A percentile compares a stretch with the other conserved stretches of the same genome.
Conservation (phyloP, 2,113 vertebrate species). For the Aythya baeri region DNA sequence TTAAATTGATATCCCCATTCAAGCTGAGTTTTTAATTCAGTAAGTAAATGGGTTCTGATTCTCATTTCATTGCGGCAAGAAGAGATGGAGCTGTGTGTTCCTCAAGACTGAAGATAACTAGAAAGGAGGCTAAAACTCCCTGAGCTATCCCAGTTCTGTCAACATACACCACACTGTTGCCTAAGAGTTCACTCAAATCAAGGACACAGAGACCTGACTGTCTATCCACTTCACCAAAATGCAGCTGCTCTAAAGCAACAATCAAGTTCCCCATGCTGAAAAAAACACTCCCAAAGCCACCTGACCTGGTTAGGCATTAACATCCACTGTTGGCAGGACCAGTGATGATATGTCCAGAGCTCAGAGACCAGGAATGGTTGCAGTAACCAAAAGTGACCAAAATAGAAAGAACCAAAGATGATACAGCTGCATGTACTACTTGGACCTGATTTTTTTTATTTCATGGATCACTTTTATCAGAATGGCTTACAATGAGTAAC, state of each 20-base stretch:
- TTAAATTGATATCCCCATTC: not conserved
- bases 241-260: not conserved
- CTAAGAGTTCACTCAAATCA: accelerated
- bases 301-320: not conserved
- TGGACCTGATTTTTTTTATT: not conserved
- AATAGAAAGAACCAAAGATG: not conserved
- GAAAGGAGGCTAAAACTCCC: not conserved
- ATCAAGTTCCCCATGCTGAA: not conserved
- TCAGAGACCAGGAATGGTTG: not conserved
- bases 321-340: not conserved
- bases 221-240: not conserved
- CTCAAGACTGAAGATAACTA: not conserved
- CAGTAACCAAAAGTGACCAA: not conserved
- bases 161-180: not conserved
- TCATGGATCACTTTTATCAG: not conserved
- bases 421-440: not conserved
- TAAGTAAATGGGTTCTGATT: not conserved
- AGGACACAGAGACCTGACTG: not conserved
- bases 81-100: not conserved
- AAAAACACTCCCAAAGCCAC: not conserved
- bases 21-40: not conserved
- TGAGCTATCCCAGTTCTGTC: not conserved
- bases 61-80: not conserved
- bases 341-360: not conserved
- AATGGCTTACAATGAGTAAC: not conserved